phyloP scores from a whole-genome alignment of 2,888 invertebrate genomes.

The Amitus sp. region DNA sequence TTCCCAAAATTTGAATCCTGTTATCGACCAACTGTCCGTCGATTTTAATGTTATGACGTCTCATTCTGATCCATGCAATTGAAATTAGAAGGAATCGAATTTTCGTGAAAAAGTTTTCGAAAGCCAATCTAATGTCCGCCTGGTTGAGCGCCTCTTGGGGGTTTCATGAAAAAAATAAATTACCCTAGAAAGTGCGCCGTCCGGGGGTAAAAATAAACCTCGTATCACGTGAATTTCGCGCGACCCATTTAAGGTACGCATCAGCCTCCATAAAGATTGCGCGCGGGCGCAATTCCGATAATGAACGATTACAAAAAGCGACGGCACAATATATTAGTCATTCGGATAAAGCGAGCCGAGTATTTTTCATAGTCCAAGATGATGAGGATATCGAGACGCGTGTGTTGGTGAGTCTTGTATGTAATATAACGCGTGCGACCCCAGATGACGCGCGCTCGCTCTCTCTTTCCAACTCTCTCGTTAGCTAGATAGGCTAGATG shows the following conservation, averaged over 20 bases:
- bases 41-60: too few species aligned
- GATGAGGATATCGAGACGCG: conserved; percentile 16
- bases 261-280: background rate
- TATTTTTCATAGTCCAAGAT: conserved; percentile 6
- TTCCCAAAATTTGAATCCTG: too few species aligned
- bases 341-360: background rate
- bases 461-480: too few species aligned
- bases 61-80: too few species aligned
- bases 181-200: too few species aligned
- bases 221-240: background rate
- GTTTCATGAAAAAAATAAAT: too few species aligned
- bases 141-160: too few species aligned
- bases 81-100: too few species aligned
- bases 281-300: background rate
- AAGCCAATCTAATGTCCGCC: too few species aligned
- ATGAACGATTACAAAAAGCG: background rate
- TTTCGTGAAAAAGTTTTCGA: too few species aligned
- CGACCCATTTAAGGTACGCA: background rate
- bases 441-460: conserved; percentile 45
- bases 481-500: conserved; percentile 21
- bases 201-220: background rate
- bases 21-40: too few species aligned
- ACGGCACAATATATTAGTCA: background rate
- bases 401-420: conserved; percentile 26
- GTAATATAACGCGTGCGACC: conserved; percentile 24